Conservation (phyloP, 2,888 invertebrate species). For the Chrysomela aeneicollis region DNA sequence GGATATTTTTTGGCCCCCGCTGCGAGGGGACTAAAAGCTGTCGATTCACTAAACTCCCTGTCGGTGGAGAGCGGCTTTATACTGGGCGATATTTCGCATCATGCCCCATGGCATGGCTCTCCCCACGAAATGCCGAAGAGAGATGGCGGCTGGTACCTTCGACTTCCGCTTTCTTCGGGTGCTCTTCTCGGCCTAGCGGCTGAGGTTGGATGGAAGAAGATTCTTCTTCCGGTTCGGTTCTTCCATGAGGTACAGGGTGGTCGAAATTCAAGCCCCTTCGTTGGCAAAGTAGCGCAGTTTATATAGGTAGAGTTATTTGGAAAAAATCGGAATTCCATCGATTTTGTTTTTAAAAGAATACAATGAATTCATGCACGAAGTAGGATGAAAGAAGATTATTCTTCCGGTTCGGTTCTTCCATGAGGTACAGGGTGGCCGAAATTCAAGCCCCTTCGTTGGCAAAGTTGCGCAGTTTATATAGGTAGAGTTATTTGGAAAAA, state of each 20-base stretch:
- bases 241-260: too few relatives aligned
- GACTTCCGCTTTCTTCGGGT: slow-evolving; percentile 36
- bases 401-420: not conserved
- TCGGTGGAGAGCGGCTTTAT: slow-evolving; percentile 54
- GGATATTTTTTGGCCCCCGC: slow-evolving; percentile 39
- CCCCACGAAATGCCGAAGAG: slow-evolving; percentile 44
- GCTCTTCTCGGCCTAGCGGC: not conserved
- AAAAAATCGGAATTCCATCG: too few relatives aligned
- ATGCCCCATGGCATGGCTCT: slow-evolving; percentile 50
- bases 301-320: too few relatives aligned
- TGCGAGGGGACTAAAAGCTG: slow-evolving; percentile 53
- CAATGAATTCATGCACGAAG: too few relatives aligned
- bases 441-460: too few relatives aligned
- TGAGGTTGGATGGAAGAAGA: slow-evolving; percentile 2
- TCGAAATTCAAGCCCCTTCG: too few relatives aligned
- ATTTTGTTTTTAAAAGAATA: too few relatives aligned
- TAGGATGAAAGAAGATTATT: slow-evolving; percentile 4
- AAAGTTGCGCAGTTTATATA: too few relatives aligned
- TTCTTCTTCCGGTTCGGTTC: not conserved
- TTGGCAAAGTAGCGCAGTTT: too few relatives aligned
- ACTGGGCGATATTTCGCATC: slow-evolving; percentile 53
- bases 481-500: too few relatives aligned
- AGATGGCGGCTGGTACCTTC: not conserved
- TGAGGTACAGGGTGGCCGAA: too few relatives aligned
- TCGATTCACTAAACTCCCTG: slow-evolving; percentile 55